phyloP scores from a whole-genome alignment of 2,113 vertebrate genomes.

The Oncorhynchus clarkii region DNA sequence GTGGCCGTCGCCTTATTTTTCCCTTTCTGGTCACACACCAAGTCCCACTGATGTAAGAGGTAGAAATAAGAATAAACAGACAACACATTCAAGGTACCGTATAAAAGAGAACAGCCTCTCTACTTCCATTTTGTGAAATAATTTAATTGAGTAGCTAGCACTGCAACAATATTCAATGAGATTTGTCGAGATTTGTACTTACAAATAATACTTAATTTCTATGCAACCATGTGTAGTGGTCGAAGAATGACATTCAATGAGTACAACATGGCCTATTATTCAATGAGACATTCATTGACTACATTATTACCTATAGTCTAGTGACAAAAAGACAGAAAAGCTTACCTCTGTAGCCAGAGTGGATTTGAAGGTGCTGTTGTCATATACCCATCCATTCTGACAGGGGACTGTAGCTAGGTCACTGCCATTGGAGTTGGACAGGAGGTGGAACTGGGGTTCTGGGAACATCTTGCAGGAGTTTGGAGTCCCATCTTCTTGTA shows the following conservation, averaged over 20 bases:
- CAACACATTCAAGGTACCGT: background rate
- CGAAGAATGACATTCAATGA: too few relatives aligned
- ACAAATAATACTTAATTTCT: too few relatives aligned
- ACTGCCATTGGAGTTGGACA: slow-evolving; percentile 68
- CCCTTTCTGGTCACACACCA: slow-evolving; percentile 76
- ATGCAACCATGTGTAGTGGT: too few relatives aligned
- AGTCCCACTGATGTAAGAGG: slow-evolving; percentile 48
- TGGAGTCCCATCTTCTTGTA: slow-evolving; percentile 67
- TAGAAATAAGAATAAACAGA: background rate
- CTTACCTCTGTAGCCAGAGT: slow-evolving; percentile 84
- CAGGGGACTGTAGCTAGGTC: slow-evolving; percentile 63
- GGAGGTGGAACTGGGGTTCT: slow-evolving; percentile 72
- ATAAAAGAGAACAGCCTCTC: background rate
- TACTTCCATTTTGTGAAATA: background rate
- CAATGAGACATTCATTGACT: background rate
- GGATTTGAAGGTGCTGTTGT: slow-evolving; percentile 78
- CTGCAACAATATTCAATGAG: background rate
- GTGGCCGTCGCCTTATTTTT: slow-evolving; percentile 76
- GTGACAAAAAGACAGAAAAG: background rate
- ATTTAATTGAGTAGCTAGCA: too few relatives aligned
- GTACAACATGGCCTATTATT: too few relatives aligned
- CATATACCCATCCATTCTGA: slow-evolving; percentile 82
- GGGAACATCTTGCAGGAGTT: slow-evolving; percentile 80
- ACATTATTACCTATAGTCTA: background rate
- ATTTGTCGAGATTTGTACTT: background rate